Percentiles rank a stretch among this genome's conserved stretches.
These are phyloP conservation scores for Scylla paramamosain DNA, from an alignment of 1,140 invertebrate genomes.

Conservation along the genomic window DNA sequence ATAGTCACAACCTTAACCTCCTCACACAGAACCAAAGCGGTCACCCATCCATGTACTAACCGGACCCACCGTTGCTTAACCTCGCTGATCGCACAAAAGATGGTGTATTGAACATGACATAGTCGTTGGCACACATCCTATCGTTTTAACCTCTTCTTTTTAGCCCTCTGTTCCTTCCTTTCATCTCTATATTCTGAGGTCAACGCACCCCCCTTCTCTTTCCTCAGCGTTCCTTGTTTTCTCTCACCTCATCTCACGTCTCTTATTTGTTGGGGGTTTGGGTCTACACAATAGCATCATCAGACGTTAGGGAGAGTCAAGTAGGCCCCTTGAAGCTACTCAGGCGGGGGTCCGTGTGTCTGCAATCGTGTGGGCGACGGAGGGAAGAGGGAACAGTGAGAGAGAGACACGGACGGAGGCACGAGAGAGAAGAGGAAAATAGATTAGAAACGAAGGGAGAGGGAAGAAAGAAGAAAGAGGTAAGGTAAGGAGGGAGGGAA, in stretches of 20 bases:
- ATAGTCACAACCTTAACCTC: neutral
- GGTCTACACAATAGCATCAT: neutral
- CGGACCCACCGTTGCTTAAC: too few relatives aligned
- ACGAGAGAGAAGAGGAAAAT: neutral
- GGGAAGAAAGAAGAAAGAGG: neutral
- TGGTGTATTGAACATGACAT: too few relatives aligned
- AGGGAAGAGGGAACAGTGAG: neutral
- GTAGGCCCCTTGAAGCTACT: neutral
- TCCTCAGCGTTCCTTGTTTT: neutral
- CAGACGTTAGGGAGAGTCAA: neutral
- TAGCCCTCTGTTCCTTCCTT: neutral
- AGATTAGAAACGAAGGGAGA: neutral
- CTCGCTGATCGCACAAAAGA: too few relatives aligned
- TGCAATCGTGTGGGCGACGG: neutral
- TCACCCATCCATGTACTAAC: too few relatives aligned
- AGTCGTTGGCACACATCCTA: too few relatives aligned
- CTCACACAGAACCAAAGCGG: too few relatives aligned
- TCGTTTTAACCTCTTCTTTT: neutral
- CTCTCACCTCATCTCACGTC: neutral
- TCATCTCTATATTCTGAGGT: neutral
- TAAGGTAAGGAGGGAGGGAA: neutral
- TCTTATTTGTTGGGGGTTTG: neutral
- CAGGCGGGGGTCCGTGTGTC: neutral
- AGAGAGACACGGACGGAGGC: neutral
- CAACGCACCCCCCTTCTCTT: neutral